A percentile compares a stretch with the other conserved stretches of the same genome.
Conservation (phyloP, 2,797 vertebrate genomes). For the Carapus acus region DNA sequence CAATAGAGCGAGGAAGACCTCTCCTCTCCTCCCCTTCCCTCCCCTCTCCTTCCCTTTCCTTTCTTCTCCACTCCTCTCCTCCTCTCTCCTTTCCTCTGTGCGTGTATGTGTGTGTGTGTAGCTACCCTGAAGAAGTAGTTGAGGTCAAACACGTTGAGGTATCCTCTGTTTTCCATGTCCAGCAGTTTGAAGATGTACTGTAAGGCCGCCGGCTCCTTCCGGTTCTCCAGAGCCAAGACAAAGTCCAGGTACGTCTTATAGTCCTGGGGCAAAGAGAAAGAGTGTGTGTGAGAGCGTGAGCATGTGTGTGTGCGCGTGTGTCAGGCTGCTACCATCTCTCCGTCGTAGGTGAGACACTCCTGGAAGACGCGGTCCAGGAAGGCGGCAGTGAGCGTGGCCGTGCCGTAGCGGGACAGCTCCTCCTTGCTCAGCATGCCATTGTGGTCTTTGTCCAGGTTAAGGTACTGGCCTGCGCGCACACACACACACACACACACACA, state of each 20-base stretch:
- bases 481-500: too few relatives aligned
- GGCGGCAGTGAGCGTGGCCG: constrained; percentile 90
- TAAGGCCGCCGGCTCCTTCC: constrained; percentile 94
- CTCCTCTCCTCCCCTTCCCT: too few relatives aligned
- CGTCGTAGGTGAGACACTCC: constrained; percentile 96
- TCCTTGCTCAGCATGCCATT: constrained; percentile 99
- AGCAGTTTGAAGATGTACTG: constrained; percentile 98
- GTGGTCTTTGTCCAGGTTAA: constrained; percentile 97
- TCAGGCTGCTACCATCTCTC: constrained; percentile 85
- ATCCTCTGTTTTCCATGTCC: constrained; percentile 96
- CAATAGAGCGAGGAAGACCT: too few relatives aligned
- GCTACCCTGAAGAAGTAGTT: constrained; percentile 98
- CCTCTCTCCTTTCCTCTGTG: too few relatives aligned
- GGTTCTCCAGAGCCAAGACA: constrained; percentile 95
- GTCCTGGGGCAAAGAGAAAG: constrained; percentile 72
- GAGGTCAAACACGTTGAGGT: constrained; percentile 94
- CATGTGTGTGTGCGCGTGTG: neutral
- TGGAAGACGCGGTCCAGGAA: constrained; percentile 97
- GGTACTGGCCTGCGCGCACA: constrained; percentile 94
- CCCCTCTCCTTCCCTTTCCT: too few relatives aligned
- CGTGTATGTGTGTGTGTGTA: neutral
- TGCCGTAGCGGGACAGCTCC: constrained; percentile 95
- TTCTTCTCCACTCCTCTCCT: too few relatives aligned
- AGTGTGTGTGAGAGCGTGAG: constrained; percentile 1
- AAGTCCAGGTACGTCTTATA: constrained; percentile 99